Base-by-base conservation (phyloP, 1,140 invertebrate species). In the Pogonognathellus flavescens region DNA sequence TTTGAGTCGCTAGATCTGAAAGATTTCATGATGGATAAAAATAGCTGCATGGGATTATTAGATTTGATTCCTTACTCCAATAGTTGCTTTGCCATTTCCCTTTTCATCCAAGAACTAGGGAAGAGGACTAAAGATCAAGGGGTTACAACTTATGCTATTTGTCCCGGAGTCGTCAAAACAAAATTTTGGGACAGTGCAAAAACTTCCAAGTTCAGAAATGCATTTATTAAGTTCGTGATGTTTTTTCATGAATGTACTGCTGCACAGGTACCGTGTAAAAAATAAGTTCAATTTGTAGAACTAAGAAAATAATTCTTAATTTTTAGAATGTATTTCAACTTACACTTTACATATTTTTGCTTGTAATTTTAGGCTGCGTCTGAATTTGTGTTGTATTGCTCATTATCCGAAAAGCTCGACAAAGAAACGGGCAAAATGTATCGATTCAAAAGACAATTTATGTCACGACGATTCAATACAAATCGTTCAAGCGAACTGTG, bases 101-200 rank as follows among this genome's bases (percentile, higher is more conserved):
- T 76, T 1, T 84, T 84, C 31, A 80, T 53, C 16, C 72, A 80
- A 76, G 83, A 84, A 80, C 25, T 84, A 0, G 83, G 66, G 55
- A 72, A 76, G 25, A 10, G 83, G 25, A 14, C 76, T 10, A 49
- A 53, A 2, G 83, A 66, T 10, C 53, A 41, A 20, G 83, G 83
- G 10, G 83, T 84, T 0, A 22, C 52, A 13, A 57, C 83, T 6
- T 84, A 55, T 16, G 13, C 83, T 14, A 7, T 84, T 72, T 84
- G 83, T 57, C 83, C 83, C 13, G 66, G 66, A 55, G n/a, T 70
- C 18, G 83, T 84, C 16, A 84, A 76, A 76, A 84, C 83, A 0
- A 7, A 82, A 22, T 22, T 82, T 25, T 82, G 52, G 41, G 52
- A 82, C 0, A 53, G 16, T 1, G 22, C 18, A 11, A 18, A 7